Conservation (phyloP, 2,797 vertebrate species). For the Melanotaenia boesemani region DNA sequence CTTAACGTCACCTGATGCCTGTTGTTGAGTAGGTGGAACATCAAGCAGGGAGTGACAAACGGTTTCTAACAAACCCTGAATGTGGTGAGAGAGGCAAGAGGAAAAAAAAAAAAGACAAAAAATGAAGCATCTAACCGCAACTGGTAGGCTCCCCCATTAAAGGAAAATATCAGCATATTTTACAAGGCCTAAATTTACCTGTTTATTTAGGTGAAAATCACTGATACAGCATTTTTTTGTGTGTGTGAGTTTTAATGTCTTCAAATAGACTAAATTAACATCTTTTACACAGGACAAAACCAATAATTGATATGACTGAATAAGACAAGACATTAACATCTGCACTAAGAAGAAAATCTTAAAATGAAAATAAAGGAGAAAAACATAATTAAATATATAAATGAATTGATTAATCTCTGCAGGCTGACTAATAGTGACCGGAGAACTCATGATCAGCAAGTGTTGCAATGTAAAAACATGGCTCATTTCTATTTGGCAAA, state of each 20-base stretch:
- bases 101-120: not conserved
- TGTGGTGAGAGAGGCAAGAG: not conserved
- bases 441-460: too few relatives aligned
- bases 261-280: too few relatives aligned
- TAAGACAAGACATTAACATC: too few relatives aligned
- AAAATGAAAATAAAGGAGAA: too few relatives aligned
- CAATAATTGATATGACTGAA: too few relatives aligned
- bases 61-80: not conserved
- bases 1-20: not conserved
- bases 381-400: too few relatives aligned
- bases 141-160: not conserved
- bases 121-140: not conserved
- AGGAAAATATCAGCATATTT: not conserved
- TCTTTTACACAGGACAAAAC: too few relatives aligned
- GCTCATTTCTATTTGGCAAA: too few relatives aligned
- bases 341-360: too few relatives aligned
- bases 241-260: too few relatives aligned
- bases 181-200: not conserved
- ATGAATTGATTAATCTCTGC: too few relatives aligned
- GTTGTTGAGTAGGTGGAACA: not conserved
- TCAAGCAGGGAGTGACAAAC: not conserved
- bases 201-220: not conserved
- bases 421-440: too few relatives aligned
- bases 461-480: not conserved
- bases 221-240: not conserved